Evolutionary conservation across 2,888 invertebrate genomes (phyloP).

Genomic region (Hofmannophila pseudospretella): DNA sequence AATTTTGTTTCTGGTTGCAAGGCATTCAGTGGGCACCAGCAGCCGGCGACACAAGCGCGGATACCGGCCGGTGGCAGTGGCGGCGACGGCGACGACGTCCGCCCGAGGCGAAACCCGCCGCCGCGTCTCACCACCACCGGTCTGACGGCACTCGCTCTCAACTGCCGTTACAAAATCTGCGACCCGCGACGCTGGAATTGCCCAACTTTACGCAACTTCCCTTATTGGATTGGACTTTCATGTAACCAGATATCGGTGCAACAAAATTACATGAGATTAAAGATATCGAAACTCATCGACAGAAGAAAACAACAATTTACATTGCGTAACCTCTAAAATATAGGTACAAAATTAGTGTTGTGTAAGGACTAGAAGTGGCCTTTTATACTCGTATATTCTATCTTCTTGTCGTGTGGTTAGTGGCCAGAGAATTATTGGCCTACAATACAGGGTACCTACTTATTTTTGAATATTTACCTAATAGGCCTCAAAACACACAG

Average conservation of each 20-base stretch:
- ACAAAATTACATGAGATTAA: conserved; percentile 13
- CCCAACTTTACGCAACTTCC: conserved; percentile 60
- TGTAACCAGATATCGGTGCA: conserved; percentile 31
- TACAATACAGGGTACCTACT: no score
- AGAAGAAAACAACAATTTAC: conserved; percentile 1
- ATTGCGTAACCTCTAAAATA: background rate
- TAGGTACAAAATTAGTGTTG: no score
- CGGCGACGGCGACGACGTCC: conserved; percentile 3
- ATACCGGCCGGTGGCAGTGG: background rate
- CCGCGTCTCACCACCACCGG: conserved; percentile 13
- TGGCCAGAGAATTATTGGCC: no score
- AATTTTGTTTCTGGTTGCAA: background rate
- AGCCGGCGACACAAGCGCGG: background rate
- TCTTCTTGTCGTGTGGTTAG: no score
- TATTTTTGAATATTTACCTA: no score
- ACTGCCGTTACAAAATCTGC: conserved; percentile 53
- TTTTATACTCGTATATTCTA: no score
- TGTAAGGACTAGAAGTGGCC: no score
- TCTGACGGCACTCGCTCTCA: conserved; percentile 6
- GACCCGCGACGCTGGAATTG: conserved; percentile 44
- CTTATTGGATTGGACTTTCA: conserved; percentile 53
- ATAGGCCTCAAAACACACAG: no score
- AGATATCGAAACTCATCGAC: conserved; percentile 7
- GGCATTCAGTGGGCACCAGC: background rate
- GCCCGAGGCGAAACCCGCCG: conserved; percentile 32